Conservation (phyloP, 2,113 vertebrate species). For the Abramis brama region DNA sequence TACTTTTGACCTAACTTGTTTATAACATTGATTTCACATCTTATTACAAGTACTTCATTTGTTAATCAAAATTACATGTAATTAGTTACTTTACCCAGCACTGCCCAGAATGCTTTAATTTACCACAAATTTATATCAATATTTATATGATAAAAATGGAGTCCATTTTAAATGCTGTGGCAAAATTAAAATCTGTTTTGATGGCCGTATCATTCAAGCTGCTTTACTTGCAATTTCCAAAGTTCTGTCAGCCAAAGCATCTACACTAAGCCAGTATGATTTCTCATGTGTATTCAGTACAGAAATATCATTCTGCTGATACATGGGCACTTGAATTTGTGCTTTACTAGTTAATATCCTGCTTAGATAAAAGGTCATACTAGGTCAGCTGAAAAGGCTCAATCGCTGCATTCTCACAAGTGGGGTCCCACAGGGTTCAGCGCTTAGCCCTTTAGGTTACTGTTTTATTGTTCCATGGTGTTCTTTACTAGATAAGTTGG, state of each 20-base stretch:
- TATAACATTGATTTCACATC: neutral
- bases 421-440: neutral
- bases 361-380: neutral
- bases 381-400: neutral
- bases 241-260: neutral
- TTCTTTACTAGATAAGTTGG: neutral
- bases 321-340: too few relatives aligned
- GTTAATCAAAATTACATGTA: too few relatives aligned
- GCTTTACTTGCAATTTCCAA: neutral
- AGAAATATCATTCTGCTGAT: neutral
- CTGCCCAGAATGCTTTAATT: neutral
- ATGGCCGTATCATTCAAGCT: neutral
- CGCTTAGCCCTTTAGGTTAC: neutral
- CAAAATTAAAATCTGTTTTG: too few relatives aligned
- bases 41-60: too few relatives aligned
- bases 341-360: neutral
- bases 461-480: neutral
- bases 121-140: neutral
- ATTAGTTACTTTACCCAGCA: too few relatives aligned
- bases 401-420: neutral
- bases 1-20: too few relatives aligned
- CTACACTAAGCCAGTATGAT: slow-evolving; percentile 3
- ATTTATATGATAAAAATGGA: neutral
- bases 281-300: neutral
- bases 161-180: too few relatives aligned